Evolutionary conservation across 2,113 vertebrate genomes (phyloP).

Genomic region (Melanerpes formicivorus): DNA sequence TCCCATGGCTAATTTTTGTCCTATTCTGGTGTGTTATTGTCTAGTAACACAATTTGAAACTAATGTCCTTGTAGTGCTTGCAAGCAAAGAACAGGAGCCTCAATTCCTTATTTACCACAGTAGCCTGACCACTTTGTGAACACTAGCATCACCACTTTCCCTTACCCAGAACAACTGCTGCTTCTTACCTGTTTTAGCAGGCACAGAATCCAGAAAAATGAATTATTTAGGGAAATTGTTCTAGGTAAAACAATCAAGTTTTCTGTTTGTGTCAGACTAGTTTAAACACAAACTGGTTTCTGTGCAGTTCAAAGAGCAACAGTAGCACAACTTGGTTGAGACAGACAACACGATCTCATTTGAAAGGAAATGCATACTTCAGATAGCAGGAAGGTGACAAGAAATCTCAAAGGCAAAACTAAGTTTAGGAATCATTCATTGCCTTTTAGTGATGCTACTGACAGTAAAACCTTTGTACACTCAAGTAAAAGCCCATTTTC

Average conservation of each 20-base stretch:
- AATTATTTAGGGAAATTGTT: neutral
- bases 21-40: neutral
- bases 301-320: neutral
- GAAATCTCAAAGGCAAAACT: neutral
- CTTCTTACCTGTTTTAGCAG: neutral
- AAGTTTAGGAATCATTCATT: neutral
- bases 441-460: neutral
- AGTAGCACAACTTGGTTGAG: neutral
- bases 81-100: neutral
- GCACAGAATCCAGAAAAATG: neutral
- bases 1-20: neutral
- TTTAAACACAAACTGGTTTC: neutral
- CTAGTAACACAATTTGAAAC: neutral
- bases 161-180: neutral
- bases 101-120: accelerated
- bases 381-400: too few relatives aligned
- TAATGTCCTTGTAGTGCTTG: neutral
- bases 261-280: neutral
- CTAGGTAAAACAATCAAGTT: neutral
- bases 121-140: neutral
- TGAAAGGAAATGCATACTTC: neutral
- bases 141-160: neutral
- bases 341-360: neutral
- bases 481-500: neutral
- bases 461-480: neutral